Evolutionary conservation across 2,888 invertebrate species (phyloP), one percentile per base, ranked within the genome.

Genomic region (Caenorhabditis parvicauda): DNA sequence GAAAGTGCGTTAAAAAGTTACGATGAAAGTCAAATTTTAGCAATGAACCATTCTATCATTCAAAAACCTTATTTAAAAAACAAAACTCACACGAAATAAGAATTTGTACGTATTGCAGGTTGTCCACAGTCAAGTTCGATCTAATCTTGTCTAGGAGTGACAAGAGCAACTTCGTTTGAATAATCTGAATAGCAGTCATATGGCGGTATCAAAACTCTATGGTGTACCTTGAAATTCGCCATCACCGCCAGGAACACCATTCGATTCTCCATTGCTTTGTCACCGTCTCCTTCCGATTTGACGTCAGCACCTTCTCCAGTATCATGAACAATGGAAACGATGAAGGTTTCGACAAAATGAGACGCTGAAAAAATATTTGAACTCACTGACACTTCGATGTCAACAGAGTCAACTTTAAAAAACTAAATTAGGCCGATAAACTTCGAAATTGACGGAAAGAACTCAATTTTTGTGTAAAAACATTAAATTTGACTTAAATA

Each of bases 211-310:
- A 28, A 21, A 21, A n/a, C 0, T 28, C 22, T n/a, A n/a, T n/a
- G n/a, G n/a, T 28, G 12, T 19, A 70, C 70, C 55, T 60, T 48
- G 41, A 72, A 72, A 35, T 48, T 50, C 17, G 67, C 54, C 12
- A 69, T 42, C 45, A 64, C 55, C 22, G 67, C 65, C 7, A 64
- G 48, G 37, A 72, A 60, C 22, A 72, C 64, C 7, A 63, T 55
- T 19, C 59, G 51, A 58, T 72, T 72, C 52, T 72, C 72, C 56
- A 67, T 56, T 1, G 69, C 60, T 46, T 72, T 72, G 29, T 74
- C 62, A 32, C 63, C 59, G 1, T 65, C 58, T 7, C 35, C 35
- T 21, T 68, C 54, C n/a, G 45, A 43, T 45, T 64, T 64, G 9
- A 69, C 60, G 37, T 64, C 52, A 24, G 69, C 71, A 5, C 67